Evolutionary conservation across 2,888 invertebrate genomes (phyloP).

Genomic region (Philereme transversata): DNA sequence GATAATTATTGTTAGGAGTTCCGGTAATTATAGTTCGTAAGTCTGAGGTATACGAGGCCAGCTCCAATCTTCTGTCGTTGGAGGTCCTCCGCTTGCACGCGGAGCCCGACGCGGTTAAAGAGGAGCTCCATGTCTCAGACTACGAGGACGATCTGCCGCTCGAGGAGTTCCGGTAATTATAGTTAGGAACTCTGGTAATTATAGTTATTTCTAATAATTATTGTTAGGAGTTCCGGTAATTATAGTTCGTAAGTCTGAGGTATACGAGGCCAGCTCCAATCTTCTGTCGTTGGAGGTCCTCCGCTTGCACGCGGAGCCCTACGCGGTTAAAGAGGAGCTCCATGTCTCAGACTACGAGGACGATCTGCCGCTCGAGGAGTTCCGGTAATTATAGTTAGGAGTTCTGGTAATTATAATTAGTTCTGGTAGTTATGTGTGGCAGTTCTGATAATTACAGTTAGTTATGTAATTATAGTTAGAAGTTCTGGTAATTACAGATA

Average conservation of each 20-base stretch:
- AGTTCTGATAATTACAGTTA: no score
- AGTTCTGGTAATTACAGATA: no score
- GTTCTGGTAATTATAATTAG: no score
- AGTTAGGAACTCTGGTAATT: no score
- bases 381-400: constrained; percentile 32
- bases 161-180: constrained; percentile 40
- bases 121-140: constrained; percentile 52
- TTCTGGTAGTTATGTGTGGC: no score
- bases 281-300: constrained; percentile 16
- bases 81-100: constrained; percentile 25
- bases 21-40: not conserved
- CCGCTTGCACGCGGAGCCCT: constrained; percentile 16
- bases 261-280: constrained; percentile 32
- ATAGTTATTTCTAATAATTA: no score
- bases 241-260: constrained; percentile 23
- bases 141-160: constrained; percentile 65
- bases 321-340: constrained; percentile 48
- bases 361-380: constrained; percentile 61
- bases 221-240: no score
- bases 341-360: constrained; percentile 61
- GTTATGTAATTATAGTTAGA: no score
- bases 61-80: not conserved
- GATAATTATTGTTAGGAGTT: no score
- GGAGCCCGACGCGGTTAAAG: constrained; percentile 39
- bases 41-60: constrained; percentile 38